Evolutionary conservation across 92 coral and sea anemone genomes (phyloP).

Genomic region (Anthopleura xanthogrammica): DNA sequence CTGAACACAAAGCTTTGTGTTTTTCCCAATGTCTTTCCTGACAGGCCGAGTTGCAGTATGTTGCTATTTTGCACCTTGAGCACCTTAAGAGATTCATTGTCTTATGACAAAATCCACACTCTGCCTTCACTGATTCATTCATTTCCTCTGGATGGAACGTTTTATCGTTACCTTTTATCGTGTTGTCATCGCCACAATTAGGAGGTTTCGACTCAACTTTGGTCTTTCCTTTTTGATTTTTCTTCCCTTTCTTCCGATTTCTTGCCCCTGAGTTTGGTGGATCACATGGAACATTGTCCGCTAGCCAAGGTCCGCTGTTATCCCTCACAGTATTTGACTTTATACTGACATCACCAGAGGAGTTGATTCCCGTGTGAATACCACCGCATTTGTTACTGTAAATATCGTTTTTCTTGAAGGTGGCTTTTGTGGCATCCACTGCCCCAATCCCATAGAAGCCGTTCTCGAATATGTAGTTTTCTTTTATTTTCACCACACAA

Average conservation of each 20-base stretch:
- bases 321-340: conserved; percentile 42
- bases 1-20: conserved; percentile 44
- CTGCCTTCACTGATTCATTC: conserved; percentile 2
- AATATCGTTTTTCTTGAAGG: conserved; percentile 37
- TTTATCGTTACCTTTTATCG: conserved; percentile 32
- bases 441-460: conserved; percentile 49
- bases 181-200: neutral
- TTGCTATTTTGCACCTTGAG: conserved; percentile 40
- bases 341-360: conserved; percentile 43
- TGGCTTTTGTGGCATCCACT: conserved; percentile 32
- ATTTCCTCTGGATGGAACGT: conserved; percentile 41
- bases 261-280: neutral
- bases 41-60: conserved; percentile 55
- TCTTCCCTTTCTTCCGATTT: neutral
- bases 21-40: conserved; percentile 35
- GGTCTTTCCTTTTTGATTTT: conserved; percentile 17
- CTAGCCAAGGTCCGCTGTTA: conserved; percentile 66
- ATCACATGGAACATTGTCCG: neutral
- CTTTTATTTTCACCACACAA: neutral
- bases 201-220: conserved; percentile 30
- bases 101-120: conserved; percentile 40
- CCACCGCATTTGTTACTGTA: conserved; percentile 70
- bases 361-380: conserved; percentile 31
- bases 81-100: conserved; percentile 28
- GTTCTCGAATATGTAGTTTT: conserved; percentile 59